These are phyloP conservation scores for Drosophila arawakana DNA, from an alignment of 1,140 invertebrate genomes.

Conservation along the genomic window DNA sequence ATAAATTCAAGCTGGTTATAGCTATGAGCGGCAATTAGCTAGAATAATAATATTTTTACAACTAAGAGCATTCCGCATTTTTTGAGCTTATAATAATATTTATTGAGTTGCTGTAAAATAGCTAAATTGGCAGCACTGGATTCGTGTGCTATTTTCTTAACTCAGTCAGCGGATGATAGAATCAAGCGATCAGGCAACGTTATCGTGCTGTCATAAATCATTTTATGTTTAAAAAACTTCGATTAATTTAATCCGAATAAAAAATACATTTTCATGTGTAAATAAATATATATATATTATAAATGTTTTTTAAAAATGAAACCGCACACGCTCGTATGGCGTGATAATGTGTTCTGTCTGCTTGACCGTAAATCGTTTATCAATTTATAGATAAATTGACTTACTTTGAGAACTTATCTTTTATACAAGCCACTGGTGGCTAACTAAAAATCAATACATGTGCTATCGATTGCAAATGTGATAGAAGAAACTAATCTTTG, in stretches of 20 bases:
- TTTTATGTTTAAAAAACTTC: slow-evolving; percentile 32
- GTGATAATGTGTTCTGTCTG: slow-evolving; percentile 39
- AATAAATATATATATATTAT: slow-evolving; percentile 11
- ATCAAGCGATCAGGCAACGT: slow-evolving; percentile 26
- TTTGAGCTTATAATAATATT: too few relatives aligned
- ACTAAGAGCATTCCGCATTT: too few relatives aligned
- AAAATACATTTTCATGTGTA: slow-evolving; percentile 40
- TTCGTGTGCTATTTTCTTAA: slow-evolving; percentile 33
- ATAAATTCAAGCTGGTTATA: too few relatives aligned
- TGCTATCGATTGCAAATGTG: neutral
- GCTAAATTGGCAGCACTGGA: neutral
- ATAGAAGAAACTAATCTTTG: neutral
- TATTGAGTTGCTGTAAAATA: too few relatives aligned
- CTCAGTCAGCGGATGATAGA: slow-evolving; percentile 49
- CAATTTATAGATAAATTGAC: slow-evolving; percentile 11
- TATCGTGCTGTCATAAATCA: slow-evolving; percentile 67
- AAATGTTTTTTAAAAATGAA: slow-evolving; percentile 1
- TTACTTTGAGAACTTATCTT: slow-evolving; percentile 21
- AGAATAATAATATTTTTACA: too few relatives aligned
- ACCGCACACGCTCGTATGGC: slow-evolving; percentile 30
- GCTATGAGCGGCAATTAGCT: too few relatives aligned
- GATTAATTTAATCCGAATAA: slow-evolving; percentile 53
- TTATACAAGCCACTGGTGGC: neutral
- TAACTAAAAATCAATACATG: slow-evolving; percentile 2
- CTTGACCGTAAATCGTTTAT: slow-evolving; percentile 16